A percentile compares a stretch with the other conserved stretches of the same genome.
phyloP scores from a whole-genome alignment of 2,797 vertebrate species.

The Oreonectes daqikongensis region DNA sequence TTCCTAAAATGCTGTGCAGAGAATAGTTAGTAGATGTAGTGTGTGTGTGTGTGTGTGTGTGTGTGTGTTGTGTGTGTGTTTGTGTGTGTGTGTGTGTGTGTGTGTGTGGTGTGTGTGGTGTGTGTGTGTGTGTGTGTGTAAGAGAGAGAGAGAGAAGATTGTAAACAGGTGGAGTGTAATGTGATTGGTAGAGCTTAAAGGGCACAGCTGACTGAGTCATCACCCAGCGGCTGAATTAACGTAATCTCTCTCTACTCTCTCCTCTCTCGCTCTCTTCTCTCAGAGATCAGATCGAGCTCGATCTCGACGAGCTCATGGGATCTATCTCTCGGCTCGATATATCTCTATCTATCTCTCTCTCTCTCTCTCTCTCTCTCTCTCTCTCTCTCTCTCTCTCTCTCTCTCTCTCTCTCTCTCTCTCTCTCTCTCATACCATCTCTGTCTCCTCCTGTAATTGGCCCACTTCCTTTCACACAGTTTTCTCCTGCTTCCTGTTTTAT shows the following conservation, averaged over 20 bases:
- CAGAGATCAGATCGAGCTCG: no score
- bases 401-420: constrained; percentile 10
- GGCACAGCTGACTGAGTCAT: constrained; percentile 58
- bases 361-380: no score
- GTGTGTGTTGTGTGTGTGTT: neutral
- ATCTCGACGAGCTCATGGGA: no score
- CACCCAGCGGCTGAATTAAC: constrained; percentile 41
- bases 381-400: constrained; percentile 3
- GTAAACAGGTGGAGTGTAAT: constrained; percentile 48
- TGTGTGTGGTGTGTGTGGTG: neutral
- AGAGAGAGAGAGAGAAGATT: constrained; percentile 5
- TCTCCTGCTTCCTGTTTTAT: constrained; percentile 1
- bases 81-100: constrained; percentile 1
- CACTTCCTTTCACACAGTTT: constrained; percentile 24
- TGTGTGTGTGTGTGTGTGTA: neutral
- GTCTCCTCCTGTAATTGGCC: neutral
- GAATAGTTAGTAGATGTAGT: neutral
- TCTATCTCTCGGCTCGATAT: no score
- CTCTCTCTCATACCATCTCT: constrained; percentile 8
- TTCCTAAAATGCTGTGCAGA: neutral
- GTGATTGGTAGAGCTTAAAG: constrained; percentile 51
- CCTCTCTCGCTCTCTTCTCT: neutral
- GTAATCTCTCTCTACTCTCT: constrained; percentile 24
- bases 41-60: neutral
- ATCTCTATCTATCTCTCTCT: no score